These are phyloP conservation scores for Protobothrops mucrosquamatus DNA, from an alignment of 2,113 vertebrate genomes.

Conservation along the genomic window DNA sequence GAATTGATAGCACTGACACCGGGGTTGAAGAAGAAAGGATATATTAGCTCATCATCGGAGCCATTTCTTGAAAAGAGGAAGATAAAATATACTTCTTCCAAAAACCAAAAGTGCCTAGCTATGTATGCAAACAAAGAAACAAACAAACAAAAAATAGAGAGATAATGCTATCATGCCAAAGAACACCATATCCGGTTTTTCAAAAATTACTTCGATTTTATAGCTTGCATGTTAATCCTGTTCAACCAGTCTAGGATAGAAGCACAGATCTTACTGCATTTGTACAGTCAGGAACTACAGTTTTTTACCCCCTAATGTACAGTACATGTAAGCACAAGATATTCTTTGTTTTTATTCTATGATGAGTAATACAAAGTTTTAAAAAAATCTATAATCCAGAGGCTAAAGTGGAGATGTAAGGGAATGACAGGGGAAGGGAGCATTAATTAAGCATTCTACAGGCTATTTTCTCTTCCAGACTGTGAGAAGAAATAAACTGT, in stretches of 20 bases:
- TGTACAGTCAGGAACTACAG: background rate
- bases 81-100: background rate
- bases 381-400: background rate
- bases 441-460: background rate
- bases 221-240: background rate
- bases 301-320: background rate
- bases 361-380: background rate
- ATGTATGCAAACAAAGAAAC: background rate
- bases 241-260: background rate
- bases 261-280: background rate
- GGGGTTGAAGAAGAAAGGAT: background rate
- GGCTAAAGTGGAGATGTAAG: background rate
- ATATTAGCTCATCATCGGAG: background rate
- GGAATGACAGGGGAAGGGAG: background rate
- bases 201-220: background rate
- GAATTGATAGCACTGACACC: background rate
- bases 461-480: background rate
- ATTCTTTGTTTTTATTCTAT: background rate
- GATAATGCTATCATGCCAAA: background rate
- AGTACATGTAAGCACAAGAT: background rate
- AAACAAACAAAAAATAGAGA: background rate
- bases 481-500: background rate
- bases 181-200: background rate
- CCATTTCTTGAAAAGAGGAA: background rate
- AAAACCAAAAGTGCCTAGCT: background rate